phyloP scores from a whole-genome alignment of 2,888 invertebrate genomes.

The Iphiclides podalirius region DNA sequence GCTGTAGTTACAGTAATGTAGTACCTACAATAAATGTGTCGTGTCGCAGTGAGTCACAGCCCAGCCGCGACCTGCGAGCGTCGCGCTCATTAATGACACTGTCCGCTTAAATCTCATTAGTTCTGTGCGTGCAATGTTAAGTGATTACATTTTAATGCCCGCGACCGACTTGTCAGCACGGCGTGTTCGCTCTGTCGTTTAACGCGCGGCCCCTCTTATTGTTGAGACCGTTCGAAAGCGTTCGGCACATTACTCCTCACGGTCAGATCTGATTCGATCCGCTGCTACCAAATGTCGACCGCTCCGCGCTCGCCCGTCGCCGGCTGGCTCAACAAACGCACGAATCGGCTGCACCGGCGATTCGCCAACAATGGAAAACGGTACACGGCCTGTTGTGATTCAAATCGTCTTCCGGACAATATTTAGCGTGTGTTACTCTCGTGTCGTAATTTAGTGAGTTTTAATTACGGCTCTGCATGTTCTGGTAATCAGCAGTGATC shows the following conservation, averaged over 20 bases:
- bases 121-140: constrained; percentile 72
- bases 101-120: constrained; percentile 75
- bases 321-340: constrained; percentile 66
- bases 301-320: constrained; percentile 60
- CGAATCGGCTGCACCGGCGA: constrained; percentile 59
- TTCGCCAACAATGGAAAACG: constrained; percentile 69
- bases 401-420: too few relatives aligned
- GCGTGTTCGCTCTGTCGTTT: constrained; percentile 49
- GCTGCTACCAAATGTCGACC: constrained; percentile 61
- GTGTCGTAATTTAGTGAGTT: too few relatives aligned
- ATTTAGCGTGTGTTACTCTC: too few relatives aligned
- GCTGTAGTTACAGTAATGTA: constrained; percentile 39
- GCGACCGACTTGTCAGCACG: constrained; percentile 50
- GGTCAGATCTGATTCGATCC: constrained; percentile 40
- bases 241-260: constrained; percentile 36
- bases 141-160: constrained; percentile 72
- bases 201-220: constrained; percentile 39
- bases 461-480: too few relatives aligned
- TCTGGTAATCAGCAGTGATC: too few relatives aligned
- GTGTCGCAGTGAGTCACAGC: constrained; percentile 66
- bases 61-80: constrained; percentile 51
- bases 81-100: constrained; percentile 66
- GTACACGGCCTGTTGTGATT: constrained; percentile 50
- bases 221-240: constrained; percentile 57
- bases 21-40: constrained; percentile 53